phyloP scores from a whole-genome alignment of 2,797 vertebrate genomes.

The Argya squamiceps region DNA sequence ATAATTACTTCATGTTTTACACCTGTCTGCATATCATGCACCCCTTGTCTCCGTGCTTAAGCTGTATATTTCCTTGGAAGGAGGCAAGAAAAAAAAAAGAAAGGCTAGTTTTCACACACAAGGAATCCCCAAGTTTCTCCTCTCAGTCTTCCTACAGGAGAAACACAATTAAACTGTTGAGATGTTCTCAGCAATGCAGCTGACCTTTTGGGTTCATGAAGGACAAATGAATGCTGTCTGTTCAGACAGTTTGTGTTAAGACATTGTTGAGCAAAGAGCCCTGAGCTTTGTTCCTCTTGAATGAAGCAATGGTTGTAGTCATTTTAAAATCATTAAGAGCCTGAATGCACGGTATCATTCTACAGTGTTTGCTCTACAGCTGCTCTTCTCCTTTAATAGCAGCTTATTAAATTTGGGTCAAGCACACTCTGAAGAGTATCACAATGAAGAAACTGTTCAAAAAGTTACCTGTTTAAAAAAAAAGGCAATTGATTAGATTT shows the following conservation, averaged over 20 bases:
- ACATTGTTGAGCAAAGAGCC: slow-evolving; percentile 78
- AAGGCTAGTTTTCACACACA: slow-evolving; percentile 65
- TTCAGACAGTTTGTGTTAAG: slow-evolving; percentile 81
- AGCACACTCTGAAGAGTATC: slow-evolving; percentile 76
- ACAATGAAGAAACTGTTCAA: slow-evolving; percentile 82
- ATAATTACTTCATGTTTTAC: slow-evolving; percentile 98
- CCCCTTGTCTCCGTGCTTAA: slow-evolving; percentile 82
- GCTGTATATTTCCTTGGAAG: slow-evolving; percentile 78
- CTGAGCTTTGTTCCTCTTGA: slow-evolving; percentile 83
- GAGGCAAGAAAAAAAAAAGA: background rate
- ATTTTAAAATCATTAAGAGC: slow-evolving; percentile 89
- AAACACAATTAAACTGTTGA: slow-evolving; percentile 78
- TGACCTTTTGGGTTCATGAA: slow-evolving; percentile 82
- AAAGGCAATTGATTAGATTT: slow-evolving; percentile 80
- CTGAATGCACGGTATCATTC: slow-evolving; percentile 84
- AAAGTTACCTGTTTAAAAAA: slow-evolving; percentile 78
- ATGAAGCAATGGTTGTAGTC: slow-evolving; percentile 86
- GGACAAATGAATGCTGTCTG: slow-evolving; percentile 80
- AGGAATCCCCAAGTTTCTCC: slow-evolving; percentile 66
- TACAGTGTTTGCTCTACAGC: slow-evolving; percentile 83
- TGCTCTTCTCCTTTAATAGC: slow-evolving; percentile 81
- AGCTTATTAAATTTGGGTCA: slow-evolving; percentile 88
- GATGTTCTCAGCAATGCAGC: slow-evolving; percentile 72
- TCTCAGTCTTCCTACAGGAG: slow-evolving; percentile 66
- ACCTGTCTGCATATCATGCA: slow-evolving; percentile 96